These are phyloP conservation scores for Drosophila persimilis DNA, from an alignment of 1,140 invertebrate genomes.

Conservation along the genomic window DNA sequence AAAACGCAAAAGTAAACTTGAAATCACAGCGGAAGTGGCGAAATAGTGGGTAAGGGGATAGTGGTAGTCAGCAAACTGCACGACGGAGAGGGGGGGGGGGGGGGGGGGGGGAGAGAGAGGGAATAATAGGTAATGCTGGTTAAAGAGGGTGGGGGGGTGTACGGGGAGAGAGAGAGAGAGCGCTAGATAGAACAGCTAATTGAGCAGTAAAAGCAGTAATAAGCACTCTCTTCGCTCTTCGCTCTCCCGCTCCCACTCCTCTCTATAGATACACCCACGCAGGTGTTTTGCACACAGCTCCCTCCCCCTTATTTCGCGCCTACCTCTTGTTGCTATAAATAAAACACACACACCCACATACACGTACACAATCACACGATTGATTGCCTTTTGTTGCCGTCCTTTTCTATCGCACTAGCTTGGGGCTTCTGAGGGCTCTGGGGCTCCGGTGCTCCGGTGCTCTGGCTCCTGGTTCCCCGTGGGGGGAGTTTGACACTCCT, in stretches of 20 bases:
- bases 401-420: background rate
- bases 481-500: background rate
- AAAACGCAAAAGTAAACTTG: slow-evolving; percentile 35
- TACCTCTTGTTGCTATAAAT: slow-evolving; percentile 75
- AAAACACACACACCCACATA: slow-evolving; percentile 48
- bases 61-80: background rate
- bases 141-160: no score
- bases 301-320: slow-evolving; percentile 39
- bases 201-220: slow-evolving; percentile 65
- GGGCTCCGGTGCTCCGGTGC: background rate
- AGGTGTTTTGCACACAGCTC: slow-evolving; percentile 13
- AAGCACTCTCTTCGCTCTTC: slow-evolving; percentile 13
- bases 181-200: slow-evolving; percentile 49
- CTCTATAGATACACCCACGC: no score
- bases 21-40: slow-evolving; percentile 62
- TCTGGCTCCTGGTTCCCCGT: background rate
- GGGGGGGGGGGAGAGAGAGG: background rate
- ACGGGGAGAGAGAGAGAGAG: slow-evolving; percentile 3
- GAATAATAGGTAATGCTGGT: no score
- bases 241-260: background rate
- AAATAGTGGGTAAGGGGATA: slow-evolving; percentile 3
- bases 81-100: background rate
- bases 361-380: slow-evolving; percentile 55
- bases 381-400: slow-evolving; percentile 61
- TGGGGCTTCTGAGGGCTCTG: background rate